Base-by-base conservation (phyloP, 2,113 vertebrate species). In the Panurus biarmicus region DNA sequence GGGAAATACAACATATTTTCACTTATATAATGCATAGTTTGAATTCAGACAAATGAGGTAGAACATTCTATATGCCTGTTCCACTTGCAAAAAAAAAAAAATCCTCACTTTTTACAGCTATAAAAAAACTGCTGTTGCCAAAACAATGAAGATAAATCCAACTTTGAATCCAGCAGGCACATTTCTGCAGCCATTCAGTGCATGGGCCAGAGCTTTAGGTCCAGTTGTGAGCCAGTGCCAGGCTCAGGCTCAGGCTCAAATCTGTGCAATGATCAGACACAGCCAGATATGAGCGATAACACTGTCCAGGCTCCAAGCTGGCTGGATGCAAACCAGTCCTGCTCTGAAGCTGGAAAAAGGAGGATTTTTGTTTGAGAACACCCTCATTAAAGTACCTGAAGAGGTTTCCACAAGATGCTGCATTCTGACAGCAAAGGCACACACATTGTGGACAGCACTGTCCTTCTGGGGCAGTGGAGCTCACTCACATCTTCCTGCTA, bases 111-210 rank as follows among this genome's bases (percentile, higher is more conserved):
- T 83, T 79, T 42, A 73, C n/a, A 88, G 18, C 35, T 67, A 67
- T 14, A 45, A 19, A 89, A 89, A 93, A 66, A 18, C 24, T 19
- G 19, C 15, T 26, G 10, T 36, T 87, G 64, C 74, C 81, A 91
- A 83, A 95, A 76, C 33, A 87, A 60, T 42, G 77, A 56, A 54
- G 51, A 82, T 33, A 94, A 93, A 91, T 53, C 67, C 60, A 88
- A 42, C n/a, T 80, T 44, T 71, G 31, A 66, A 76, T 33, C 38
- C 78, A 77, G 75, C 70, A 82, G 87, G 74, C 71, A 82, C 74
- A 83, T 87, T 90, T 93, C 81, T 91, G 35, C 51, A 95, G 64
- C 87, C 76, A 71, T 78, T 67, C 48, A 82, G 14, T 7, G 18
- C 1, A 0, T 36, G 65, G 48, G 48, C 48, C 91, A 94, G 85